Base-by-base conservation (phyloP, 2,113 vertebrate genomes). In the Girardinichthys multiradiatus region DNA sequence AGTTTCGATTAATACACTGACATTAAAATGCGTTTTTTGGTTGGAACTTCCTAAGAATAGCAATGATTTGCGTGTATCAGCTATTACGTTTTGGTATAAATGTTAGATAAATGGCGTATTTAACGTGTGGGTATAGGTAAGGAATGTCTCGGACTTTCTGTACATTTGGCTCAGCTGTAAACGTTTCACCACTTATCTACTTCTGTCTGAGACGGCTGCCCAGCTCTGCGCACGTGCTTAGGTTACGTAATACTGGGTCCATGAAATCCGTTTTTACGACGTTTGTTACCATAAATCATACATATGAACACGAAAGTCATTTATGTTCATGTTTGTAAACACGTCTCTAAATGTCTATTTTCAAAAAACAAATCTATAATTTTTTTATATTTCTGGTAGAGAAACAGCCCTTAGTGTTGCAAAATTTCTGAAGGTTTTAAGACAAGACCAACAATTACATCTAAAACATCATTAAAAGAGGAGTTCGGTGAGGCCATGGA, bases 151-250 rank as follows among this genome's bases (percentile, higher is more conserved):
- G 64, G 37, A 29, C 58, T 28, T 28, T 64, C 19, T 27, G 37
- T 42, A 42, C 37, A n/a, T 28, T 42, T 28, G 37, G 26, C 39
- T 65, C 27, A 65, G 26, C 26, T 45, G 64, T 45, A 28, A 65
- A 45, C 64, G 27, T 42, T 65, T 19, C 63, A 19, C 33, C 15
- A 45, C 26, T 26, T 28, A 39, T 37, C 35, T 1, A 9, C 14
- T 17, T 26, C n/a, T 42, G 13, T 39, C 19, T 12, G 10, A 13
- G 24, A 37, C 33, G 14, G 21, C 33, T 3, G 63, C 37, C 33
- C 61, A 37, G 33, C 61, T 8, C 37, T 64, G 63, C 24, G 37
- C 64, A 65, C 64, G 64, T 65, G 64, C 11, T 8, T 42, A 27
- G 12, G 9, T 64, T 45, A 65, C 28, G 64, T 45, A 45, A 45